Percentiles rank a stretch among this genome's conserved stretches.
Evolutionary conservation across 1,140 invertebrate species (phyloP).

Genomic region (Orius insidiosus): DNA sequence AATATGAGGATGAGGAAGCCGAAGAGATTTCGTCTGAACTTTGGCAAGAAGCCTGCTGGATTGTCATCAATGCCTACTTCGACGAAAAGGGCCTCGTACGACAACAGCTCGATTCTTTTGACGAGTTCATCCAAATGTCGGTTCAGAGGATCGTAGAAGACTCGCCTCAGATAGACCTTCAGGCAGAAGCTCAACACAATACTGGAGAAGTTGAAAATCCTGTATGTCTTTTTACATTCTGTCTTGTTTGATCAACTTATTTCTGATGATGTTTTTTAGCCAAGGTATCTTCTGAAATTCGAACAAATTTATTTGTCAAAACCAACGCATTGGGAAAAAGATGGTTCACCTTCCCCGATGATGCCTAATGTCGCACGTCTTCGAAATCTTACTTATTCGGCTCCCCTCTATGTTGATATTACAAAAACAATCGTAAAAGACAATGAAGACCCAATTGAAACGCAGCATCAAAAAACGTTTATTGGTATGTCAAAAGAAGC

Average conservation of each 20-base stretch:
- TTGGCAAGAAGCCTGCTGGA: constrained; percentile 99
- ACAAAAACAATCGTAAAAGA: constrained; percentile 88
- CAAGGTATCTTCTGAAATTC: constrained; percentile 85
- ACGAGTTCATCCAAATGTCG: constrained; percentile 99
- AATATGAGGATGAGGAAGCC: constrained; percentile 56
- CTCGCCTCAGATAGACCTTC: constrained; percentile 89
- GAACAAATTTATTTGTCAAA: constrained; percentile 98
- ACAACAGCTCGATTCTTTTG: constrained; percentile 96
- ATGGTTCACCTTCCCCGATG: constrained; percentile 94
- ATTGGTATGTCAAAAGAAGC: constrained; percentile 43
- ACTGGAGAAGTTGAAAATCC: constrained; percentile 83
- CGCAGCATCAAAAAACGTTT: constrained; percentile 92
- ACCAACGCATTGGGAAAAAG: constrained; percentile 99
- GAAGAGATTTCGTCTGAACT: constrained; percentile 87
- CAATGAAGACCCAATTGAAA: constrained; percentile 79
- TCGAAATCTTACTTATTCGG: constrained; percentile 82
- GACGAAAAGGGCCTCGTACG: constrained; percentile 98
- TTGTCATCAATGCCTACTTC: constrained; percentile 98
- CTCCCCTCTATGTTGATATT: constrained; percentile 96
- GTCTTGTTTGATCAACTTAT: not conserved
- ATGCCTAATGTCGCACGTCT: constrained; percentile 96
- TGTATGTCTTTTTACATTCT: constrained; percentile 28
- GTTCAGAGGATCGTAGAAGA: constrained; percentile 98
- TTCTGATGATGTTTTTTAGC: constrained; percentile 27
- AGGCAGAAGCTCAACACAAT: constrained; percentile 92